phyloP scores from a whole-genome alignment of 2,888 invertebrate species.

The Calliopum simillimum region DNA sequence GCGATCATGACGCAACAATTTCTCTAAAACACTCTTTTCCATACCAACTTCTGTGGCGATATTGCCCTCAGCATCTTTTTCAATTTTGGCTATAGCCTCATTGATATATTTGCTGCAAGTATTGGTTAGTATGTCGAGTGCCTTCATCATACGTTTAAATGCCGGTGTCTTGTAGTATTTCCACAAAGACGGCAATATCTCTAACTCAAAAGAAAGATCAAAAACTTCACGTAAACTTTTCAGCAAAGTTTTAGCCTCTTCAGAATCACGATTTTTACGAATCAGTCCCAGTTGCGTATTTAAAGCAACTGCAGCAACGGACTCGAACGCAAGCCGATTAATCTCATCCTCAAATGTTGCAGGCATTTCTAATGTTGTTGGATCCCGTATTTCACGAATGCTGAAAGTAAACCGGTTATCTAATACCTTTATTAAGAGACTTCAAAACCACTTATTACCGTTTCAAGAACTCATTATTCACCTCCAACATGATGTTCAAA shows the following conservation, averaged over 20 bases:
- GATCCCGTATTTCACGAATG: slow-evolving; percentile 54
- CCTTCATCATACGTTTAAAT: slow-evolving; percentile 46
- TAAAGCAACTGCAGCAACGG: slow-evolving; percentile 59
- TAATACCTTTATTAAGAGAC: not conserved
- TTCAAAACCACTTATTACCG: slow-evolving; percentile 21
- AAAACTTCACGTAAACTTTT: slow-evolving; percentile 45
- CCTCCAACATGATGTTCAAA: slow-evolving; percentile 67
- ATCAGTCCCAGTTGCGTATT: slow-evolving; percentile 57
- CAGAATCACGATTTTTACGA: slow-evolving; percentile 38
- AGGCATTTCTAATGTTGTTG: slow-evolving; percentile 57
- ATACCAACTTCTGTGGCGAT: slow-evolving; percentile 48
- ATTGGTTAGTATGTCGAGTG: slow-evolving; percentile 46
- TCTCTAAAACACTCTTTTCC: slow-evolving; percentile 73
- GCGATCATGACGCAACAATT: slow-evolving; percentile 72
- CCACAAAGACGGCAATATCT: slow-evolving; percentile 55
- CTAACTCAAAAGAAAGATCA: slow-evolving; percentile 48
- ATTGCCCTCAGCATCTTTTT: slow-evolving; percentile 51
- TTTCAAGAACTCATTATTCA: slow-evolving; percentile 59
- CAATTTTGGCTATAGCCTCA: slow-evolving; percentile 57
- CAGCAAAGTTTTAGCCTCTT: slow-evolving; percentile 47
- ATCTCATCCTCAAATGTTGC: slow-evolving; percentile 68
- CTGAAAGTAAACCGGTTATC: slow-evolving; percentile 28
- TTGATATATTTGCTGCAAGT: slow-evolving; percentile 57
- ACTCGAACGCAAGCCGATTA: slow-evolving; percentile 71
- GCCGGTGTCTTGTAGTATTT: slow-evolving; percentile 48